A percentile compares a stretch with the other conserved stretches of the same genome.
Evolutionary conservation across 2,888 invertebrate genomes (phyloP).

Genomic region (Morinoia aosen): DNA sequence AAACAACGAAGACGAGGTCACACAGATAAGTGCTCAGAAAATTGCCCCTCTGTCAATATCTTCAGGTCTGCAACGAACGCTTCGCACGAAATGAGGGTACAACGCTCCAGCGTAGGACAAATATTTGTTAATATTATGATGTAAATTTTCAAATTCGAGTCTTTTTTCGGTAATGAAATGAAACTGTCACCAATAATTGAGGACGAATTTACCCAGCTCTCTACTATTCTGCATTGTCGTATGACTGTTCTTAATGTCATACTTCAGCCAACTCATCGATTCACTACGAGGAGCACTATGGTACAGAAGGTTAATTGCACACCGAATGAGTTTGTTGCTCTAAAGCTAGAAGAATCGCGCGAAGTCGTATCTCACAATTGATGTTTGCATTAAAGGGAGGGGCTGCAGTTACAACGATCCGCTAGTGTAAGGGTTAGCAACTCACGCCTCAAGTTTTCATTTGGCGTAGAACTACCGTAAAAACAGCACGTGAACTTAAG

Average conservation of each 20-base stretch:
- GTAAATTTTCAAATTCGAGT: neutral
- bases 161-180: neutral
- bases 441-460: neutral
- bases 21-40: neutral
- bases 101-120: neutral
- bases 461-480: neutral
- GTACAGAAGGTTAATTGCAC: neutral
- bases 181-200: neutral
- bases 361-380: constrained; percentile 10
- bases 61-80: neutral
- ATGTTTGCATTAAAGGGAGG: neutral
- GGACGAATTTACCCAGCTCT: neutral
- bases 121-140: neutral
- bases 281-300: neutral
- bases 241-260: neutral
- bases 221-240: neutral
- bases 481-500: neutral
- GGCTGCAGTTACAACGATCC: neutral
- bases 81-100: neutral
- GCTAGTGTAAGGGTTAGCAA: neutral
- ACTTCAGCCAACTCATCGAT: neutral
- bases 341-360: neutral
- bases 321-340: neutral
- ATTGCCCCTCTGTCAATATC: neutral
- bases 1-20: constrained; percentile 4